phyloP scores from a whole-genome alignment of 2,113 vertebrate genomes.

The Bungarus multicinctus region DNA sequence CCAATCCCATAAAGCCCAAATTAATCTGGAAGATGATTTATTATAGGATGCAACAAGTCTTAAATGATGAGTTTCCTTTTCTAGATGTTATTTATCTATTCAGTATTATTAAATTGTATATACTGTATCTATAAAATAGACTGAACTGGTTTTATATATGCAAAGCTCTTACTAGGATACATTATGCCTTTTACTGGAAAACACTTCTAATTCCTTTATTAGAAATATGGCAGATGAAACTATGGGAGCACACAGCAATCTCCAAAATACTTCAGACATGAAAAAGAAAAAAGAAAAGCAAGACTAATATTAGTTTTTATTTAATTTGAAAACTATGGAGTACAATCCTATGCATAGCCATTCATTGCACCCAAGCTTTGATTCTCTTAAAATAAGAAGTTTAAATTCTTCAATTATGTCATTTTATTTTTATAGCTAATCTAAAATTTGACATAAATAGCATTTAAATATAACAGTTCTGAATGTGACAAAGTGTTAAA shows the following conservation, averaged over 20 bases:
- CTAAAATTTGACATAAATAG: not conserved
- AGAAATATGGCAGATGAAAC: not conserved
- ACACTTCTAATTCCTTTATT: not conserved
- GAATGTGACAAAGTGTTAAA: not conserved
- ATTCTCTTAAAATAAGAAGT: not conserved
- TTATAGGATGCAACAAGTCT: not conserved
- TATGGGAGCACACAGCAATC: not conserved
- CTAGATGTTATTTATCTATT: not conserved
- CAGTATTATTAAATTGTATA: not conserved
- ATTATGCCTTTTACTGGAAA: not conserved
- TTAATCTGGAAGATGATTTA: not conserved
- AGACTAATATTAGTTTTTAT: not conserved
- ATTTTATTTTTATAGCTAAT: not conserved
- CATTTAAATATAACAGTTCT: not conserved
- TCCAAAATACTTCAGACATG: not conserved
- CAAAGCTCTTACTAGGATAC: not conserved
- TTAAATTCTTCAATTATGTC: not conserved
- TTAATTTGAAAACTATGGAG: not conserved
- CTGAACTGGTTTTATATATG: not conserved
- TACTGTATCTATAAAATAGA: not conserved
- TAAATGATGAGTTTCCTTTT: not conserved
- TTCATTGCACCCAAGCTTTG: not conserved
- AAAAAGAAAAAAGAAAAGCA: not conserved
- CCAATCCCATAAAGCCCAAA: not conserved
- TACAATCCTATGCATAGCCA: not conserved